Conservation (phyloP, 2,113 vertebrate species). For the Perca fluviatilis region DNA sequence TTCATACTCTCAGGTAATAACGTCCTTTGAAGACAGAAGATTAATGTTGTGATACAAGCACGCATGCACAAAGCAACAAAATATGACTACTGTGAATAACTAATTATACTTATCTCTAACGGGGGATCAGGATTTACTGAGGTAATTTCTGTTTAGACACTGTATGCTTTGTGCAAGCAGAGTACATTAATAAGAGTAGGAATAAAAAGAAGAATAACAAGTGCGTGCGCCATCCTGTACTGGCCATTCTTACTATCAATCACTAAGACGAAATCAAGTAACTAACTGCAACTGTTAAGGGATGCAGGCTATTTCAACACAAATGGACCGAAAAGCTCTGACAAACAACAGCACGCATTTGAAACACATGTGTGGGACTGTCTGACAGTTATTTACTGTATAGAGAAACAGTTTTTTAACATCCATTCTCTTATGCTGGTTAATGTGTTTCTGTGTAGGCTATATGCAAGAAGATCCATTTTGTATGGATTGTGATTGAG, state of each 20-base stretch:
- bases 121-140: conserved; percentile 46
- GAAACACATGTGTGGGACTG: not conserved
- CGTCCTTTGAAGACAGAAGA: conserved; percentile 49
- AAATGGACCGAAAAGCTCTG: conserved; percentile 20
- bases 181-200: not conserved
- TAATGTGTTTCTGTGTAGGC: not conserved
- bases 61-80: conserved; percentile 34
- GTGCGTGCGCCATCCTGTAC: not conserved
- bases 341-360: not conserved
- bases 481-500: not conserved
- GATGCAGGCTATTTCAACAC: conserved; percentile 22
- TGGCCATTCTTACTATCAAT: conserved; percentile 11
- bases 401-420: not conserved
- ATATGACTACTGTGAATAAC: conserved; percentile 40
- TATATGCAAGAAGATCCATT: not conserved
- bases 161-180: conserved; percentile 44
- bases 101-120: conserved; percentile 65
- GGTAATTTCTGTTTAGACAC: conserved; percentile 50
- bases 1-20: conserved; percentile 54
- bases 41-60: conserved; percentile 41
- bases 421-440: not conserved
- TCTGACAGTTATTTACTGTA: not conserved
- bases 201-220: conserved; percentile 13
- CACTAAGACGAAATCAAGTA: conserved; percentile 42
- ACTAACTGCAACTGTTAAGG: conserved; percentile 24